Evolutionary conservation across 2,888 invertebrate species (phyloP), one percentile per base, ranked within the genome.

Genomic region (Epistrophe eligans): DNA sequence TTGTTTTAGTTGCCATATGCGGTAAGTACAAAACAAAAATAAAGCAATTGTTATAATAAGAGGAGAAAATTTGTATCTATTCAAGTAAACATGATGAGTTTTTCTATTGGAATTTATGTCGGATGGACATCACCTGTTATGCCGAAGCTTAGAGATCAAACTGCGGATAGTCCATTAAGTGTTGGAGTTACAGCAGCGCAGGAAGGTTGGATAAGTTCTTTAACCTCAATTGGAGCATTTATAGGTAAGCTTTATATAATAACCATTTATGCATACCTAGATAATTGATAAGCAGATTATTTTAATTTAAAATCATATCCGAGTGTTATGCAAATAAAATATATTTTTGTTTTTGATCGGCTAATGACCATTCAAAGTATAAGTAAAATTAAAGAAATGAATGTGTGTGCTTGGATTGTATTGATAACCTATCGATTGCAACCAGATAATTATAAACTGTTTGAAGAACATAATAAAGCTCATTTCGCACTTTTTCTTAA

Each of bases 61-160:
- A 24, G 40, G 1, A 4, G 1, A 11, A 45, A 45, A 48, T 6
- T 7, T 28, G 0, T 35, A 1, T 40, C 7, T 60, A 13, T 32
- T 43, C 0, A 11, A 96, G 96, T 95, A 82, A 95, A 96, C 89
- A 92, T 96, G 89, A 94, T 95, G 89, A 95, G 95, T 67, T 93
- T 96, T 83, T 95, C 95, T 84, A 95, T 95, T 55, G 96, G 96
- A 50, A 95, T 95, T 90, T 93, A 95, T 24, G 93, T 96, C 91
- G 96, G 96, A 0, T 97, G 96, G 96, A 95, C 96, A 5, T 96
- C 97, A 0, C 96, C 97, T 0, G 95, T 96, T 8, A 92, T 95
- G 15, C 95, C 95, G 0, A 94, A 94, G 89, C 93, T 96, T 19
- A 93, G 93, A 58, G 93, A 93, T 1, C 91, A 48, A 13, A 80